Base-by-base conservation (phyloP, 2,113 vertebrate species). In the Zosterops lateralis region DNA sequence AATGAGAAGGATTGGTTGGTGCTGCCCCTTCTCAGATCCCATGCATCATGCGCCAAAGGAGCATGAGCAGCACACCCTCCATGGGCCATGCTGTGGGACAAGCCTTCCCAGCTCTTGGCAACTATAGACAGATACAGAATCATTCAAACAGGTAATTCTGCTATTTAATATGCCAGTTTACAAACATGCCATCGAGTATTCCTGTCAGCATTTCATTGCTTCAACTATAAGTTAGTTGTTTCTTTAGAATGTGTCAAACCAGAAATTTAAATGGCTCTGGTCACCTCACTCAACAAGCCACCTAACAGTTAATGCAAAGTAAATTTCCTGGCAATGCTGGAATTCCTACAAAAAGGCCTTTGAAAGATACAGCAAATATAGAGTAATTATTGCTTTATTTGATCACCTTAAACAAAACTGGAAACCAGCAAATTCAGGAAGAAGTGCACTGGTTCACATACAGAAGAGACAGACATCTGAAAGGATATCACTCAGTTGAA, bases 31-130 rank as follows among this genome's bases (percentile, higher is more conserved):
- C 56, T 19, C 4, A 1, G 7, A 28, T 10, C 25, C 67, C 61
- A 38, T 7, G 12, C 17, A 38, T 18, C 11, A 0, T 0, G 2
- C 2, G 20, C 48, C 61, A 67, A 38, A 67, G 48, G 40, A 31
- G 32, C 5, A 26, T 1, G 1, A 60, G 47, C 26, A 71, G 56
- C 57, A 38, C 25, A 44, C 3, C 4, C 25, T 20, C 67, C 48
- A 18, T 0, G 0, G 26, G 20, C 38, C 42, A 29, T 2, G 6
- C n/a, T 57, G n/a, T 10, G 47, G 29, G 32, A 61, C 40, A 47
- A 48, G 40, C 31, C 34, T 53, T n/a, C n/a, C 26, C 38, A 18
- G 0, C 9, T 77, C 51, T 34, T 29, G 64, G 51, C 38, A 77
- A 10, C 54, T 44, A 7, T 0, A 53, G 15, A 56, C 31, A 38